These are phyloP conservation scores for Danio aesculapii DNA, from an alignment of 2,797 vertebrate species.

Conservation along the genomic window DNA sequence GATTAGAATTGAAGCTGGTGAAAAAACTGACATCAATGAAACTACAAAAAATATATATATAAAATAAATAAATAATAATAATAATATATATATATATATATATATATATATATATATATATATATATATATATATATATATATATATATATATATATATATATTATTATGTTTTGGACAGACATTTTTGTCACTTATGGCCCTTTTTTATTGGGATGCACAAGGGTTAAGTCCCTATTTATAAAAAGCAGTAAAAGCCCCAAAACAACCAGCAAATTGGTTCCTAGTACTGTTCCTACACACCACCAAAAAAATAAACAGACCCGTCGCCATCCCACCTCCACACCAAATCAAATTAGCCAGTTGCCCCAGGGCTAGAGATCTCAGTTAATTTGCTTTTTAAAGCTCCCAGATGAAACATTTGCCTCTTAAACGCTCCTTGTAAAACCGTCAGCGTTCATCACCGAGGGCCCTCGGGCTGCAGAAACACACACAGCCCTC, in stretches of 20 bases:
- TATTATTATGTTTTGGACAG: too few relatives aligned
- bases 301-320: slow-evolving; percentile 22
- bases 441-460: slow-evolving; percentile 57
- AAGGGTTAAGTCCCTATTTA: neutral
- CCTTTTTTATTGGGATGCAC: too few relatives aligned
- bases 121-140: too few relatives aligned
- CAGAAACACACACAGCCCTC: slow-evolving; percentile 25
- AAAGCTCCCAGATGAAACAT: slow-evolving; percentile 59
- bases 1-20: too few relatives aligned
- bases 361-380: slow-evolving; percentile 52
- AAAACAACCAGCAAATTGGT: slow-evolving; percentile 3
- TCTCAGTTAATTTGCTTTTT: slow-evolving; percentile 58
- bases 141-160: too few relatives aligned
- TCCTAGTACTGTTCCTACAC: slow-evolving; percentile 23
- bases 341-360: slow-evolving; percentile 60
- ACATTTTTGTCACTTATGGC: too few relatives aligned
- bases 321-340: slow-evolving; percentile 14
- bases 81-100: too few relatives aligned
- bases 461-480: slow-evolving; percentile 34
- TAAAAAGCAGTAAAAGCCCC: neutral
- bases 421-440: slow-evolving; percentile 53
- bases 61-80: too few relatives aligned
- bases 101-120: too few relatives aligned
- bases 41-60: too few relatives aligned
- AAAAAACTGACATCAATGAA: too few relatives aligned